Percentiles rank a stretch among this genome's conserved stretches.
Evolutionary conservation across 2,797 vertebrate genomes (phyloP).

Genomic region (Synanceia verrucosa): DNA sequence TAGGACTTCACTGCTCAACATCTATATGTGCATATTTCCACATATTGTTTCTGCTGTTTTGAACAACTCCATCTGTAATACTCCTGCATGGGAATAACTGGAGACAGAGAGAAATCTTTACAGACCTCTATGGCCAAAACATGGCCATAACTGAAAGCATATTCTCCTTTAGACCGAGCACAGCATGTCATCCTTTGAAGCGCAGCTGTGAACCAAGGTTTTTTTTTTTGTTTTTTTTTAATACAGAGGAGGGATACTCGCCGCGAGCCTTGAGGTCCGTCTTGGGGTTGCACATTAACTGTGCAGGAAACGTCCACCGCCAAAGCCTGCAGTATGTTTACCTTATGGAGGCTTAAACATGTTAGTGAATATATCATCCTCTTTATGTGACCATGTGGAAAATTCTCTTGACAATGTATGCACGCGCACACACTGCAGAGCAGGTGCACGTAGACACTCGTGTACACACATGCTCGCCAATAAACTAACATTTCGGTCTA

Average conservation of each 20-base stretch:
- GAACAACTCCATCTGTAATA: neutral
- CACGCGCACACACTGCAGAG: slow-evolving; percentile 8
- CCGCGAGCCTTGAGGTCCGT: slow-evolving; percentile 46
- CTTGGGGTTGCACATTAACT: slow-evolving; percentile 42
- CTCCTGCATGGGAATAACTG: neutral
- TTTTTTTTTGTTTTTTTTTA: no score
- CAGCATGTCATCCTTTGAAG: slow-evolving; percentile 72
- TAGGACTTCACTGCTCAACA: no score
- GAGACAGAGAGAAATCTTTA: neutral
- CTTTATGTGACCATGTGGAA: slow-evolving; percentile 24
- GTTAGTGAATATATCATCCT: slow-evolving; percentile 14
- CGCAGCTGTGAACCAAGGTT: slow-evolving; percentile 62
- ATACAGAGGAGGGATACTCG: slow-evolving; percentile 28
- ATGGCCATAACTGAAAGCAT: slow-evolving; percentile 55
- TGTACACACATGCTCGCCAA: neutral
- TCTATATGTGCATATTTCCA: no score
- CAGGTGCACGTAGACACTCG: slow-evolving; percentile 23
- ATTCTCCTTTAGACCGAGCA: slow-evolving; percentile 39
- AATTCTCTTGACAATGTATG: slow-evolving; percentile 5
- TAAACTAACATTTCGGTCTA: slow-evolving; percentile 26
- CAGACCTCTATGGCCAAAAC: slow-evolving; percentile 17
- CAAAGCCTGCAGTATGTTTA: slow-evolving; percentile 39
- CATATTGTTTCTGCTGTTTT: no score
- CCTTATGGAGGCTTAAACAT: slow-evolving; percentile 19
- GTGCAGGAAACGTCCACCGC: slow-evolving; percentile 46